Conservation (phyloP, 2,888 invertebrate genomes). For the Anagyrus pseudococci region DNA sequence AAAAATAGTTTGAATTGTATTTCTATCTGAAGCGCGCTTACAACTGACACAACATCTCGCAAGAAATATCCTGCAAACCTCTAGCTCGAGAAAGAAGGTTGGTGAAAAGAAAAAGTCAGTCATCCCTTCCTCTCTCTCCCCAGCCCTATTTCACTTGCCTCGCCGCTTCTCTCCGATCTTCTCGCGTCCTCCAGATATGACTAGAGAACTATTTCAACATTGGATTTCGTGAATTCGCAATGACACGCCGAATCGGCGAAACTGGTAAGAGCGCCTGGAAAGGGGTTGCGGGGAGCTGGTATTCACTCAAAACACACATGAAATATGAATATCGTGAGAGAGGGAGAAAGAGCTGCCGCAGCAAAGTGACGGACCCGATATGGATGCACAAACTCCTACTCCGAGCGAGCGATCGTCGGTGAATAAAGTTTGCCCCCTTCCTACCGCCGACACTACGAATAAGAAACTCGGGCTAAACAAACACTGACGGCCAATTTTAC, state of each 20-base stretch:
- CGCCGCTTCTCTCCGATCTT: too few relatives aligned
- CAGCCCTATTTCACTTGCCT: too few relatives aligned
- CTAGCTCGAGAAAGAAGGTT: background rate
- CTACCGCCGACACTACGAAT: background rate
- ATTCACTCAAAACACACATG: slow-evolving; percentile 32
- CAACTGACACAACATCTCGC: background rate
- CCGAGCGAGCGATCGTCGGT: too few relatives aligned
- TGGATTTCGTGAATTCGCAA: slow-evolving; percentile 25
- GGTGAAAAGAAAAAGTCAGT: background rate
- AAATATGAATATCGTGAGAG: slow-evolving; percentile 24
- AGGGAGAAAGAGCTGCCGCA: slow-evolving; percentile 1
- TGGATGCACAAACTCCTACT: background rate
- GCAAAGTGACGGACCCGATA: slow-evolving; percentile 19
- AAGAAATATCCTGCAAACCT: slow-evolving; percentile 6
- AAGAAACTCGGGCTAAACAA: slow-evolving; percentile 14
- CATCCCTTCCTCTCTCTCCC: background rate
- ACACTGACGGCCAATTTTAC: slow-evolving; percentile 15
- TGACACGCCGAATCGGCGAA: slow-evolving; percentile 30
- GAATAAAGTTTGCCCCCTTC: slow-evolving; percentile 6
- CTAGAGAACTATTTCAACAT: slow-evolving; percentile 8
- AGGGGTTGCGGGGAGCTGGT: too few relatives aligned
- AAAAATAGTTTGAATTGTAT: too few relatives aligned
- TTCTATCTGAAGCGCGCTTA: too few relatives aligned
- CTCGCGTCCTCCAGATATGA: slow-evolving; percentile 1
- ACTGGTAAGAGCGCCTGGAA: background rate